These are phyloP conservation scores for Halictus quadricinctus DNA, from an alignment of 2,888 invertebrate genomes.

Conservation along the genomic window DNA sequence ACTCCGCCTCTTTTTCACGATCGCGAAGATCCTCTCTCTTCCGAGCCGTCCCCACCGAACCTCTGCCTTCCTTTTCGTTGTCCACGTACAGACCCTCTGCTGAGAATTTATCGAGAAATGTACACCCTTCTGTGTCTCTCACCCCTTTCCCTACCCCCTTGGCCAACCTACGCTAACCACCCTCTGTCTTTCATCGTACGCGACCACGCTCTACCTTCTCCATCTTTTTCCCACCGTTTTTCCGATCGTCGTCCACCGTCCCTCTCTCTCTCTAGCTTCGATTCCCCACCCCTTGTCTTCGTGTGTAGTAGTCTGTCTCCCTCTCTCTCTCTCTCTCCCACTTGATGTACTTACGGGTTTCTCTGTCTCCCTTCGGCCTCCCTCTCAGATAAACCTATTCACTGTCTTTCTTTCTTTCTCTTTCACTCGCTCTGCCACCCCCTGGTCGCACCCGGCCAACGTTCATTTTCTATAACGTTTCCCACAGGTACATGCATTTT, in stretches of 20 bases:
- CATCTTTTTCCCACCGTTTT: background rate
- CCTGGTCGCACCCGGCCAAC: background rate
- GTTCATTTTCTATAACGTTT: slow-evolving; percentile 37
- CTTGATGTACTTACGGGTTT: slow-evolving; percentile 27
- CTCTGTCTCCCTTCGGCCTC: slow-evolving; percentile 10
- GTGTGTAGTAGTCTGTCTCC: background rate
- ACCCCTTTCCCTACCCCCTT: background rate
- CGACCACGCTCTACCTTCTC: slow-evolving; percentile 10
- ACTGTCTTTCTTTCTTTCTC: background rate
- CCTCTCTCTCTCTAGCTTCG: background rate
- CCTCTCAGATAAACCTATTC: slow-evolving; percentile 7
- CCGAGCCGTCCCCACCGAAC: background rate
- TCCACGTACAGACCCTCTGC: slow-evolving; percentile 9
- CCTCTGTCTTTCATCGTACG: slow-evolving; percentile 5
- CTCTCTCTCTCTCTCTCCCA: background rate
- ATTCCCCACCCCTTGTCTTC: background rate
- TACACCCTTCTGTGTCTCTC: slow-evolving; percentile 24
- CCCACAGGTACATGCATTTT: slow-evolving; percentile 41
- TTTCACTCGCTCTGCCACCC: background rate
- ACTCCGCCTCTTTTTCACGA: slow-evolving; percentile 13
- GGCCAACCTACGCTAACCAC: background rate
- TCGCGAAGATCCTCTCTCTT: slow-evolving; percentile 13
- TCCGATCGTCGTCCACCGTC: slow-evolving; percentile 7
- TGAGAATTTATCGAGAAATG: slow-evolving; percentile 26
- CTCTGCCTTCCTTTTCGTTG: background rate